These are phyloP conservation scores for Spongilla lacustris DNA, from an alignment of 37 sponge, comb jelly and placozoan species.

Conservation along the genomic window DNA sequence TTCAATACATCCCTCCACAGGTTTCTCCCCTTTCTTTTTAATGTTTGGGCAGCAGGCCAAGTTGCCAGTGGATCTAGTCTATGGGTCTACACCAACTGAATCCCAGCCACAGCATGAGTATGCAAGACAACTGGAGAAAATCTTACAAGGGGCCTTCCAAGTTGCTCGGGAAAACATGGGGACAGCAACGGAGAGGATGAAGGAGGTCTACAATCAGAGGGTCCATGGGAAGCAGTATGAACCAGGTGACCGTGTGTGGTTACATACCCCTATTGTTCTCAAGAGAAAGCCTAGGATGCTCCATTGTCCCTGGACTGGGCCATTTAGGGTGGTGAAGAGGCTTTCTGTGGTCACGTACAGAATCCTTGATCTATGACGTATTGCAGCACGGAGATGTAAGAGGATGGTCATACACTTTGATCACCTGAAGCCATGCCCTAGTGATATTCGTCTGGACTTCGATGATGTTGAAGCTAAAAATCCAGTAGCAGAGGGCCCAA, in stretches of 20 bases:
- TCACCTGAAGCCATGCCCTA: constrained; percentile 12
- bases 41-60: constrained; percentile 38
- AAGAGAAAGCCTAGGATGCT: constrained; percentile 21
- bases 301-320: constrained; percentile 35
- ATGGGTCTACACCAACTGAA: constrained; percentile 5
- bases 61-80: constrained; percentile 42
- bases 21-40: constrained; percentile 26
- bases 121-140: constrained; percentile 8
- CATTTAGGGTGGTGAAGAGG: constrained; percentile 9
- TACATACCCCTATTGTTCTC: constrained; percentile 7
- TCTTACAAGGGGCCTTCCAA: background rate
- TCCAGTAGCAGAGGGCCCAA: background rate
- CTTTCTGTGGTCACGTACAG: constrained; percentile 5
- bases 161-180: constrained; percentile 2
- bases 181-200: background rate
- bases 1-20: constrained; percentile 14
- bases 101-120: background rate
- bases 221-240: constrained; percentile 16
- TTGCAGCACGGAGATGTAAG: background rate
- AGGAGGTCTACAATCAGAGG: constrained; percentile 14
- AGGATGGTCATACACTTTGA: constrained; percentile 33
- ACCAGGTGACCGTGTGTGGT: constrained; percentile 22
- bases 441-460: background rate
- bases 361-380: constrained; percentile 2
- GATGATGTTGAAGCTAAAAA: background rate